phyloP scores from a whole-genome alignment of 2,113 vertebrate species.

The Malurus melanocephalus region DNA sequence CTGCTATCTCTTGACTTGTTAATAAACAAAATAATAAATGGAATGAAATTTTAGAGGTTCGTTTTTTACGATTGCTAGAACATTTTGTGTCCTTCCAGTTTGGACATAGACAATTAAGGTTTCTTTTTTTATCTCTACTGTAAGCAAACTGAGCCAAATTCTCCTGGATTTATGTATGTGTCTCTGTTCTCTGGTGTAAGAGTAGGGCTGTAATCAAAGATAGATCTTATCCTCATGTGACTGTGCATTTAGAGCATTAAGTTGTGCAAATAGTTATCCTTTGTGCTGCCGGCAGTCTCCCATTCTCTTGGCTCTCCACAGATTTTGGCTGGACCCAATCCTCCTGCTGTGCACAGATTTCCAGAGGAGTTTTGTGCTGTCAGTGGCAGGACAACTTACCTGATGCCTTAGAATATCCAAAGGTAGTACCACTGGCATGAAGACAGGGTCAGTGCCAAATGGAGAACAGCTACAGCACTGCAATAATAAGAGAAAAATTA shows the following conservation, averaged over 20 bases:
- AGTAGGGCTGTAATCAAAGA: not conserved
- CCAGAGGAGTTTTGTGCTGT: not conserved
- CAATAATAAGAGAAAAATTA: not conserved
- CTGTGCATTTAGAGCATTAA: not conserved
- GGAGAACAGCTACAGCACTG: not conserved
- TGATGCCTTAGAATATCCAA: not conserved
- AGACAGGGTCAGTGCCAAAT: not conserved
- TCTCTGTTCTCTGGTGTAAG: not conserved
- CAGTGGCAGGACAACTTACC: not conserved
- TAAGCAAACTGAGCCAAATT: not conserved
- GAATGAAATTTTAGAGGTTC: not conserved
- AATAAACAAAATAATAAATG: slow-evolving; percentile 2
- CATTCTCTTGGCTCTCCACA: not conserved
- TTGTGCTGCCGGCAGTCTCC: not conserved
- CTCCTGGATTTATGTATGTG: not conserved
- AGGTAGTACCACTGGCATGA: not conserved
- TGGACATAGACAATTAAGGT: not conserved
- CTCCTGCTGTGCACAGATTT: not conserved
- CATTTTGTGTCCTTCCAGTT: not conserved
- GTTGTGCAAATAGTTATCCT: not conserved
- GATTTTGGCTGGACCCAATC: not conserved
- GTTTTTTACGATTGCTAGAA: not conserved
- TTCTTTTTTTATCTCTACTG: not conserved
- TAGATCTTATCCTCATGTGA: not conserved
- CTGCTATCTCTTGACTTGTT: not conserved